phyloP scores from a whole-genome alignment of 2,113 vertebrate genomes.

The Tricholaema leucomelas region DNA sequence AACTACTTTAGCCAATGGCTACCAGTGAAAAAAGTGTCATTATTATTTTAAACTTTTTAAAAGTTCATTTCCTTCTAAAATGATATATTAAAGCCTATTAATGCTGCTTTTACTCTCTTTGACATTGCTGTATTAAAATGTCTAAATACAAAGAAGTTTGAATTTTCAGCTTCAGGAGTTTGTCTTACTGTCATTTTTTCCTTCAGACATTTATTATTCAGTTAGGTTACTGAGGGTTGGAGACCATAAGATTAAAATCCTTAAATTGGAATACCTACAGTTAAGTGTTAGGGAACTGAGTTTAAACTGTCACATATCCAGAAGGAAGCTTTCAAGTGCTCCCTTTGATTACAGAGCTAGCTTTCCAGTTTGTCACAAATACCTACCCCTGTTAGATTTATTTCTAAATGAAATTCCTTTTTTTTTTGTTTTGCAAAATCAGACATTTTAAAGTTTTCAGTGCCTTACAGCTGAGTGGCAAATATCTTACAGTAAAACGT shows the following conservation, averaged over 20 bases:
- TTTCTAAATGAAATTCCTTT: neutral
- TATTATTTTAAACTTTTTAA: neutral
- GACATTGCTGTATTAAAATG: neutral
- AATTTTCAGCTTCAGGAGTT: neutral
- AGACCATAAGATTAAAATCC: neutral
- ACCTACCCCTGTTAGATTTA: neutral
- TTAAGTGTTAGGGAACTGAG: neutral
- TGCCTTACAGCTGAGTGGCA: neutral
- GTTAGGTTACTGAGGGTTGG: neutral
- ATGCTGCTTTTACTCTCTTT: neutral
- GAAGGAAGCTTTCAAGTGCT: neutral
- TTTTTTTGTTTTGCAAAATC: neutral
- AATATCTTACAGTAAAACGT: neutral
- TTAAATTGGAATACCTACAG: neutral
- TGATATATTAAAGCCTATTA: neutral
- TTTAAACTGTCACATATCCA: neutral
- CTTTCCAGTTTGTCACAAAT: neutral
- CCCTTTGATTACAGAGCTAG: neutral
- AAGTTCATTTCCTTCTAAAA: neutral
- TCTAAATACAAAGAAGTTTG: neutral
- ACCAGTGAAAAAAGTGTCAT: neutral
- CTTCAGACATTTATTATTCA: neutral
- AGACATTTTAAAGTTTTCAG: neutral
- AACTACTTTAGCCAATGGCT: neutral
- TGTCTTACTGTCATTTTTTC: neutral